phyloP scores from a whole-genome alignment of 2,113 vertebrate species.

The Malurus elegans region DNA sequence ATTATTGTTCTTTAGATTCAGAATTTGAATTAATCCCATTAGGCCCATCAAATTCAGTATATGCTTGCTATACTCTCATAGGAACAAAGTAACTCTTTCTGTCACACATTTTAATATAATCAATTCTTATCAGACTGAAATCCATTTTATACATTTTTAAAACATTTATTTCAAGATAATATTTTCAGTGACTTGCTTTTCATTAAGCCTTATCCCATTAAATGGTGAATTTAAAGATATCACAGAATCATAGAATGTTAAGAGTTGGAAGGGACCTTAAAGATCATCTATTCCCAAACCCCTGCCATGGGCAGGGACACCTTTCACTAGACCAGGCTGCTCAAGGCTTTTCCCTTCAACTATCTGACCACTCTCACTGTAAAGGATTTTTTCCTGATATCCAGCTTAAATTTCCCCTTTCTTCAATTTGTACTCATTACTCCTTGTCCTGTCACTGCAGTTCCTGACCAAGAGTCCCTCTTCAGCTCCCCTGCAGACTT shows the following conservation, averaged over 20 bases:
- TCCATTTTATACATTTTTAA: not conserved
- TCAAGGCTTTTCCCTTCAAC: not conserved
- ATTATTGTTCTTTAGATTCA: not conserved
- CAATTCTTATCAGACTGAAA: not conserved
- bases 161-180: not conserved
- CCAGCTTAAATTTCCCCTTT: not conserved
- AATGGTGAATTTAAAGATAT: not conserved
- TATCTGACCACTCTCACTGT: not conserved
- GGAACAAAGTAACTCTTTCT: not conserved
- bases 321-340: not conserved
- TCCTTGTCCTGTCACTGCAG: not conserved
- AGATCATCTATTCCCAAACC: too few relatives aligned
- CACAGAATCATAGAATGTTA: accelerated
- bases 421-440: not conserved
- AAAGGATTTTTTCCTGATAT: not conserved
- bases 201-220: not conserved
- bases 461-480: too few relatives aligned
- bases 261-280: not conserved
- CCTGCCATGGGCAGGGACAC: not conserved
- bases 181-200: not conserved
- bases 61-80: not conserved
- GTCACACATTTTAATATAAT: not conserved
- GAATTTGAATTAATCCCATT: constrained; percentile 10
- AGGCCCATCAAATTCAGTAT: not conserved
- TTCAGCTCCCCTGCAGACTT: not conserved